Evolutionary conservation across 2,888 invertebrate genomes (phyloP).

Genomic region (Drosophila borealis): DNA sequence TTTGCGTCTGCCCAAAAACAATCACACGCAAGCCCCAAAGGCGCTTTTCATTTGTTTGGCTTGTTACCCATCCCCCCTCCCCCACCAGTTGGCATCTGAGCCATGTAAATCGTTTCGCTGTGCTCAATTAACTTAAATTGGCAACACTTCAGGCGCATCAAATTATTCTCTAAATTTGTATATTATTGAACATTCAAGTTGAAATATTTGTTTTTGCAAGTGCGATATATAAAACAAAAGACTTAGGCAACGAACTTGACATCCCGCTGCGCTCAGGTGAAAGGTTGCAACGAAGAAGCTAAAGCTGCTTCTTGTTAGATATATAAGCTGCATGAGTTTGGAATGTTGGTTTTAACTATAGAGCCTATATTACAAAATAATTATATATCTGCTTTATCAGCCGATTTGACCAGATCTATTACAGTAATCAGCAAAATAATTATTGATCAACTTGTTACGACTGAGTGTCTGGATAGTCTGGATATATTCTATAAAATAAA

Average conservation of each 20-base stretch:
- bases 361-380: neutral
- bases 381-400: neutral
- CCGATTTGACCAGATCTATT: neutral
- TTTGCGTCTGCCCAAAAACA: constrained; percentile 32
- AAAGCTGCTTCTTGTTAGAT: neutral
- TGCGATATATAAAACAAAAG: constrained; percentile 59
- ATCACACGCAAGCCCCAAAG: constrained; percentile 29
- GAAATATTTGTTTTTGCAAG: constrained; percentile 29
- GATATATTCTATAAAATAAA: neutral
- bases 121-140: constrained; percentile 65
- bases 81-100: constrained; percentile 22
- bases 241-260: constrained; percentile 75
- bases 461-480: neutral
- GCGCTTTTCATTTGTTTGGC: constrained; percentile 32
- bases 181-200: constrained; percentile 62
- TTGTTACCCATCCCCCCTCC: constrained; percentile 3
- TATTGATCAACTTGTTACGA: neutral
- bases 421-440: constrained; percentile 5
- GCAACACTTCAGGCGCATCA: constrained; percentile 71
- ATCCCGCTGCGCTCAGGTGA: constrained; percentile 16
- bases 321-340: neutral
- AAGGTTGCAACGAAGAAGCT: neutral
- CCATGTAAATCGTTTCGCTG: constrained; percentile 61
- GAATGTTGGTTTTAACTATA: too few species aligned
- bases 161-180: constrained; percentile 62